Evolutionary conservation across 2,797 vertebrate species (phyloP), one percentile per base, ranked within the genome.

Genomic region (Syngnathus rostellatus): DNA sequence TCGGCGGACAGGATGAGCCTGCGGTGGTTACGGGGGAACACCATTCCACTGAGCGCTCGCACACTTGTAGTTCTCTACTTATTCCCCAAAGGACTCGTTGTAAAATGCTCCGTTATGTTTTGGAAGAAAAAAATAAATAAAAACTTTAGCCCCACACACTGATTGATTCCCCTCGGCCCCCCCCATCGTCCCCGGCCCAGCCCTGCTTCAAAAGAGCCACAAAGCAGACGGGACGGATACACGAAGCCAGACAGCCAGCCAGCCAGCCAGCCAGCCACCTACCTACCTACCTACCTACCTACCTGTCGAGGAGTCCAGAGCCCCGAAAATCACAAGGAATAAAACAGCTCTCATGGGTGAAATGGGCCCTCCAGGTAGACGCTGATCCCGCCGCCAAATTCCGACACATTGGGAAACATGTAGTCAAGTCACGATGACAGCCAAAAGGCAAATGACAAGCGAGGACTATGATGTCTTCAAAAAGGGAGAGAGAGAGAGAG

Each of bases 1-100:
- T 74, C 3, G 84, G 74, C 17, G 53, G 73, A 60, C 64, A 43
- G 37, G 66, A 60, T 41, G 71, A 71, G 46, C 62, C 72, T 80
- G 67, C 59, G 7, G 50, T 12, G 6, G 17, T 39, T 4, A 41
- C 64, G 10, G 10, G 16, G 19, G 2, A 41, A 1, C 55, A 69
- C 64, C 16, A 31, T 31, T 4, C 31, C 31, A 31, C 31, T 4
- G 31, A 31, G 31, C 31, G 19, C n/a, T 19, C 50, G 8, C 50
- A 51, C 9, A 51, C 9, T 58, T 7, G 4, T 19, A 17, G 6
- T 12, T 17, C 19, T 39, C 0, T 19, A 17, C 7, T 38, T 58
- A 17, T 55, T 51, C 21, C 19, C 48, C 5, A 31, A 31, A 31
- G 31, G 31, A 2, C 31, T 31, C 31, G 2, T 31, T 2, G 31